A percentile compares a stretch with the other conserved stretches of the same genome.
phyloP scores from a whole-genome alignment of 2,888 invertebrate species.

The Yponomeuta cagnagella region DNA sequence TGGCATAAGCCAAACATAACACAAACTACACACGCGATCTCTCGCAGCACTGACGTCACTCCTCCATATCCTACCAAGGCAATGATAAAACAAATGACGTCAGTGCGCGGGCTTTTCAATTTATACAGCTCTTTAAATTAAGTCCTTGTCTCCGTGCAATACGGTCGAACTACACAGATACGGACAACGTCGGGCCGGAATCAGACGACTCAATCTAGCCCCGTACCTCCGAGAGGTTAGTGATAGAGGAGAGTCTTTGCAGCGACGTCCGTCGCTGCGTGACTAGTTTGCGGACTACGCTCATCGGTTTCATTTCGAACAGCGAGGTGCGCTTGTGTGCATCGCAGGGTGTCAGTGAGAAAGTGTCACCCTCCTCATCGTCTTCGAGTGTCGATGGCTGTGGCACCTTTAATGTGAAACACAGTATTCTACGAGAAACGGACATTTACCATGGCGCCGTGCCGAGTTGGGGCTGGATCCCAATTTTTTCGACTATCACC shows the following conservation, averaged over 20 bases:
- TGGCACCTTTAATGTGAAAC: conserved; percentile 50
- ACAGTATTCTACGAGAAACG: conserved; percentile 5
- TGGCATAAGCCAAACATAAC: no score
- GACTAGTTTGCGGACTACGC: conserved; percentile 71
- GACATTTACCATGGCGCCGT: no score
- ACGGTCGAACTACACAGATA: background rate
- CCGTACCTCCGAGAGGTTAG: conserved; percentile 72
- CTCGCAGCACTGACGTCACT: no score
- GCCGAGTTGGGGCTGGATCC: no score
- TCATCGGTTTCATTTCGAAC: conserved; percentile 62
- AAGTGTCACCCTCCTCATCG: conserved; percentile 38
- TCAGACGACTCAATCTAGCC: conserved; percentile 30
- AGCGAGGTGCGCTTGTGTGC: conserved; percentile 38
- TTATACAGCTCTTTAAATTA: background rate
- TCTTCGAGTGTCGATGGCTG: conserved; percentile 52
- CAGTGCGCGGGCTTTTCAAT: no score
- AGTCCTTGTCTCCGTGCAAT: background rate
- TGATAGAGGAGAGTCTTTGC: conserved; percentile 67
- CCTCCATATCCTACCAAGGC: no score
- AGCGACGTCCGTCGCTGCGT: conserved; percentile 66
- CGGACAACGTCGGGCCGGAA: background rate
- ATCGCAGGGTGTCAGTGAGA: background rate
- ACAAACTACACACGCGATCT: no score
- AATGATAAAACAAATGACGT: no score
- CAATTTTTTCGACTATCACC: no score